phyloP scores from a whole-genome alignment of 1,140 invertebrate species.

The Brachionus plicatilis region DNA sequence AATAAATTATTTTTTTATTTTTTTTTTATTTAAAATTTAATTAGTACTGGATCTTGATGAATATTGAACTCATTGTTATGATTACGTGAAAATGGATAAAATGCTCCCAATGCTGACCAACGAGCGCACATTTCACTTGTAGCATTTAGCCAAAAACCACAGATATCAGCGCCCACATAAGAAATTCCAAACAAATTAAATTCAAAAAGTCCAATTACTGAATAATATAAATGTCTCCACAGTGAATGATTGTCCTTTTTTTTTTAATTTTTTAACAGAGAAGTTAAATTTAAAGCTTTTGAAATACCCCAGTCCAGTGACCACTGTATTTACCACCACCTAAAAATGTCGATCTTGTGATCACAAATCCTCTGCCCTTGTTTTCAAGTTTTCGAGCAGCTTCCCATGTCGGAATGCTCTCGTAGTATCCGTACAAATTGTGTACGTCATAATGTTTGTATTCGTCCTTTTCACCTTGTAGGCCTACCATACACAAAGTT shows the following conservation, averaged over 20 bases:
- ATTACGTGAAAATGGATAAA: conserved; percentile 56
- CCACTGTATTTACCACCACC: conserved; percentile 74
- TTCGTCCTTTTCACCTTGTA: conserved; percentile 27
- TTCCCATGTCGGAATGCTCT: conserved; percentile 56
- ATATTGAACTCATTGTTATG: conserved; percentile 45
- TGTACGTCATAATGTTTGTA: conserved; percentile 40
- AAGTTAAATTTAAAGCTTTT: neutral
- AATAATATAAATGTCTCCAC: conserved; percentile 51
- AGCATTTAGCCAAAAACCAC: conserved; percentile 75
- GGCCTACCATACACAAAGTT: conserved; percentile 49
- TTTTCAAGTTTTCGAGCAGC: conserved; percentile 47
- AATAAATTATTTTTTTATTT: neutral
- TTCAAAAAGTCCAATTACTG: conserved; percentile 44
- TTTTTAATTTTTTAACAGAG: neutral
- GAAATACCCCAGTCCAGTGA: conserved; percentile 79
- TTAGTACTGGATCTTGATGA: conserved; percentile 48
- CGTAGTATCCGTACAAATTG: conserved; percentile 43
- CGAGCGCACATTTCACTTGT: conserved; percentile 61
- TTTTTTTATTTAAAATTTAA: neutral
- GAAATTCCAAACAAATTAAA: conserved; percentile 52
- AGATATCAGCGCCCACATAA: conserved; percentile 80
- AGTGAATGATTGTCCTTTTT: conserved; percentile 47
- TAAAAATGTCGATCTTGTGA: conserved; percentile 74
- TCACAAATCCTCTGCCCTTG: conserved; percentile 66
- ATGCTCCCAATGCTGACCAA: conserved; percentile 62